A percentile compares a stretch with the other conserved stretches of the same genome.
phyloP scores from a whole-genome alignment of 2,888 invertebrate genomes.

The Lasioglossum figueresi region DNA sequence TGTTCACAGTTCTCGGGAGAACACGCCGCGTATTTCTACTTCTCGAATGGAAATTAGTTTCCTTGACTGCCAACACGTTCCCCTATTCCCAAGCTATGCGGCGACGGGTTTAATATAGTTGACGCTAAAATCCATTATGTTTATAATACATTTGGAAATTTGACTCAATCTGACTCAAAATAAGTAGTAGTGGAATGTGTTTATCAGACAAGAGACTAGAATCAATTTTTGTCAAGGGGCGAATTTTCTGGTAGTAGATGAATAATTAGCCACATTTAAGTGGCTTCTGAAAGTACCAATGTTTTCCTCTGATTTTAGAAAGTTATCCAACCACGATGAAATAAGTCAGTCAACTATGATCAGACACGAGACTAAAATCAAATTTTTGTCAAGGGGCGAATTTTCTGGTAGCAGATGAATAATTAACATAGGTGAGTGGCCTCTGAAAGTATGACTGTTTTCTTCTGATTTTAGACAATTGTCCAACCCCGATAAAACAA shows the following conservation, averaged over 20 bases:
- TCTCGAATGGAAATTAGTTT: conserved; percentile 57
- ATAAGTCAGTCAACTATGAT: neutral
- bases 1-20: conserved; percentile 44
- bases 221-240: neutral
- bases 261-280: no score
- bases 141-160: neutral
- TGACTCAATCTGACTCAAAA: neutral
- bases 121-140: neutral
- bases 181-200: neutral
- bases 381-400: neutral
- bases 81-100: neutral
- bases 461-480: neutral
- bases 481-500: neutral
- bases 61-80: conserved; percentile 38
- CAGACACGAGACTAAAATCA: neutral
- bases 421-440: no score
- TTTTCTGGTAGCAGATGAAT: no score
- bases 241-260: no score
- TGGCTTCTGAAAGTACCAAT: no score
- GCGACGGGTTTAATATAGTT: conserved; percentile 45
- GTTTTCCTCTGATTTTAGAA: neutral
- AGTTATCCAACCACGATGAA: neutral
- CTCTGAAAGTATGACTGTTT: no score
- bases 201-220: neutral
- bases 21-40: conserved; percentile 45